Evolutionary conservation across 2,113 vertebrate species (phyloP).

Genomic region (Amblyopsis rosae): DNA sequence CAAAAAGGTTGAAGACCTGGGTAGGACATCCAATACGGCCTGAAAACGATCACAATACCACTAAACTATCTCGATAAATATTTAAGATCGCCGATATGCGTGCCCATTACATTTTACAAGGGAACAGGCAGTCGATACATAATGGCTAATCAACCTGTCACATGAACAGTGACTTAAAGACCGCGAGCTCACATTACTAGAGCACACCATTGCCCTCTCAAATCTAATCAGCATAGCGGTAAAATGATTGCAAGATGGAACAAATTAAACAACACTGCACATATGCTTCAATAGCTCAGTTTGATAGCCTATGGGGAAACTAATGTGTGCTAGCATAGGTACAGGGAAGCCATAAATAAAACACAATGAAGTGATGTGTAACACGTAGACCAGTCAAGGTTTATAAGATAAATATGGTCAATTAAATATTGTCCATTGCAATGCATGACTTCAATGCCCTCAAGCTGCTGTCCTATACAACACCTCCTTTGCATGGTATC

Average conservation of each 20-base stretch:
- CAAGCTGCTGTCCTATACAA: too few species aligned
- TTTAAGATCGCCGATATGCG: conserved; percentile 29
- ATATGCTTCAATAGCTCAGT: not conserved
- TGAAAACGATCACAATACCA: conserved; percentile 30
- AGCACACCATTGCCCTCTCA: too few species aligned
- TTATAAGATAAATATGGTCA: too few species aligned
- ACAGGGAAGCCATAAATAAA: conserved; percentile 53
- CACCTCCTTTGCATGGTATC: not conserved
- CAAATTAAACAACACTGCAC: too few species aligned
- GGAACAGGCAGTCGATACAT: not conserved
- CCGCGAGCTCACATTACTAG: too few species aligned
- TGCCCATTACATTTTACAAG: conserved; percentile 43
- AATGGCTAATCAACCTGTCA: conserved; percentile 16
- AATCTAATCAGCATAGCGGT: too few species aligned
- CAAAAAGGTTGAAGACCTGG: conserved; percentile 25
- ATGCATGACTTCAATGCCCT: too few species aligned
- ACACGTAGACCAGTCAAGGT: too few species aligned
- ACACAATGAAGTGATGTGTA: conserved; percentile 14
- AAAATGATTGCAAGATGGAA: too few species aligned
- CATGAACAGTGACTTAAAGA: too few species aligned
- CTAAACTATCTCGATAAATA: conserved; percentile 66
- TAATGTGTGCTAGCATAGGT: conserved; percentile 18
- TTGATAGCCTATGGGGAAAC: too few species aligned
- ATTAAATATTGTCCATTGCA: too few species aligned
- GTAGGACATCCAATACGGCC: conserved; percentile 37